Conservation (phyloP, 2,888 invertebrate species). For the Leptopilina myrica region DNA sequence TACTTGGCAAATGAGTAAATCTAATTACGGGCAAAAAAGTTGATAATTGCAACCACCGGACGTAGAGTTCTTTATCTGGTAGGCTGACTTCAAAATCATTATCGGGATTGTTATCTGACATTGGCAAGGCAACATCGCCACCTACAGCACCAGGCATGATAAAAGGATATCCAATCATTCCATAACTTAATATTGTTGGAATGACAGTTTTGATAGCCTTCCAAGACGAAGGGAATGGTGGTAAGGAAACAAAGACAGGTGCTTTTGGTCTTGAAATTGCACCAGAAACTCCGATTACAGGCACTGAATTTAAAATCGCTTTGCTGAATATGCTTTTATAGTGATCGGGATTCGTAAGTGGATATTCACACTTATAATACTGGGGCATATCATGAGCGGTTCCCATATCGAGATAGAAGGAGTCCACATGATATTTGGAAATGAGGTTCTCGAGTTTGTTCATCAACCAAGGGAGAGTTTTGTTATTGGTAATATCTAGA, state of each 20-base stretch:
- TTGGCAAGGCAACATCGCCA: constrained; percentile 86
- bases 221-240: constrained; percentile 93
- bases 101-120: constrained; percentile 83
- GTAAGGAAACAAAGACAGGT: constrained; percentile 91
- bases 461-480: constrained; percentile 88
- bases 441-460: constrained; percentile 85
- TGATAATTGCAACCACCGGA: constrained; percentile 91
- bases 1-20: constrained; percentile 92
- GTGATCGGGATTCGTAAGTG: constrained; percentile 88
- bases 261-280: constrained; percentile 89
- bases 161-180: constrained; percentile 94
- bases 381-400: constrained; percentile 91
- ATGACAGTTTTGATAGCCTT: constrained; percentile 88
- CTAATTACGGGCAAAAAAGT: constrained; percentile 92
- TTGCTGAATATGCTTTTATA: constrained; percentile 87
- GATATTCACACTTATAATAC: constrained; percentile 87
- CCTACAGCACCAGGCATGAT: constrained; percentile 96
- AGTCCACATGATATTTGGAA: constrained; percentile 87
- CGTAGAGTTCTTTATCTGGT: constrained; percentile 89
- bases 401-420: constrained; percentile 90
- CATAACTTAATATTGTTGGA: constrained; percentile 91
- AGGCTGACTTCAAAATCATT: constrained; percentile 87
- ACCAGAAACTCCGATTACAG: constrained; percentile 89
- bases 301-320: constrained; percentile 80
- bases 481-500: constrained; percentile 91